Base-by-base conservation (phyloP, 1,140 invertebrate genomes). In the Paralvinella palmiformis region DNA sequence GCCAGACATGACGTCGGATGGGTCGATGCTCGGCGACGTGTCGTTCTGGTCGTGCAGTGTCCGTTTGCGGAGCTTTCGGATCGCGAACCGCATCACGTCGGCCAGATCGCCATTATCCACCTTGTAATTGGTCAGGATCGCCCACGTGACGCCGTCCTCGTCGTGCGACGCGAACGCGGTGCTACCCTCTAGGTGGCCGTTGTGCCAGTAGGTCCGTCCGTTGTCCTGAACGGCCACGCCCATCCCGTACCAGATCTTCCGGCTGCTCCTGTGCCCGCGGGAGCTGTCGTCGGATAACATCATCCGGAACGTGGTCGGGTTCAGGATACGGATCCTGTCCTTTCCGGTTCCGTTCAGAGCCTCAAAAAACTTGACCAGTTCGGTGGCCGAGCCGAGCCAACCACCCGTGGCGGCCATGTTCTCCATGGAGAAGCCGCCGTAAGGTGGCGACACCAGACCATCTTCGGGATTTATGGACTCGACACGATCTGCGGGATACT, bases 101-200 rank as follows among this genome's bases (percentile, higher is more conserved):
- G 73, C 71, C n/a, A 79, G 58, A 62, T 79, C 77, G 53, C 66
- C 72, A 41, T 76, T 75, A 22, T 69, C 65, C 5, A 75, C 58
- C 70, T 75, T 75, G 35, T 72, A 63, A 58, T 79, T 79, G 22
- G 75, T 64, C 7, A 77, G 60, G 5, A 75, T 64, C 15, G 69
- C 69, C 77, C 77, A 79, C 7, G 69, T 70, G 7, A 73, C 50
- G 13, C 74, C 75, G 63, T 62, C 67, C 29, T 68, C 66, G 36
- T 75, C 64, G 53, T 70, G 69, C 24, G 68, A 63, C 20, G 74
- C 55, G 20, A 71, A 74, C 7, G 69, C 65, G 15, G 73, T 72
- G 13, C 74, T 73, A 0, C 77, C 77, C 29, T 79, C 77, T 72
- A 79, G 75, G 17, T 69, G 70, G 0, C 77, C 77, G 15, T 75